Percentiles rank a stretch among this genome's conserved stretches.
These are phyloP conservation scores for Miichthys miiuy DNA, from an alignment of 2,797 vertebrate genomes.

Conservation along the genomic window DNA sequence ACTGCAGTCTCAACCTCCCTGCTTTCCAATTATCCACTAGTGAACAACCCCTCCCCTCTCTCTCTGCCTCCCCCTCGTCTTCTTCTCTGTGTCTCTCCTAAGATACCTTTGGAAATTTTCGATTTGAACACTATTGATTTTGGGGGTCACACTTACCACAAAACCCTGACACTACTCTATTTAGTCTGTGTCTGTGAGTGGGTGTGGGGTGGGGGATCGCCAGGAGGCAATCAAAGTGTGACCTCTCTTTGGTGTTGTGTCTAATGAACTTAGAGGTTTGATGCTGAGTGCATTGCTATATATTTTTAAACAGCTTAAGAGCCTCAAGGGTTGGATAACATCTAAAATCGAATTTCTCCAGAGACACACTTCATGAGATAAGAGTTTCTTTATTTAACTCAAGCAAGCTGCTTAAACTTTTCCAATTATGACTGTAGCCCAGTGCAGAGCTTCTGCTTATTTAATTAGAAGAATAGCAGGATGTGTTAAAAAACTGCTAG, in stretches of 20 bases:
- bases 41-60: slow-evolving; percentile 33
- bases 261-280: slow-evolving; percentile 52
- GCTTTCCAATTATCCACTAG: slow-evolving; percentile 66
- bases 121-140: slow-evolving; percentile 77
- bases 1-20: slow-evolving; percentile 40
- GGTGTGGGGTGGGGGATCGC: too few relatives aligned
- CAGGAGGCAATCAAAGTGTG: slow-evolving; percentile 26
- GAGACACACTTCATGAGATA: not conserved
- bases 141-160: slow-evolving; percentile 48
- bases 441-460: not conserved
- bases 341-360: slow-evolving; percentile 24
- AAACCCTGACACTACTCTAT: slow-evolving; percentile 39
- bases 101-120: slow-evolving; percentile 66
- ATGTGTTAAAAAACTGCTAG: not conserved
- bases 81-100: slow-evolving; percentile 3
- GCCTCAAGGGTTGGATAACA: not conserved
- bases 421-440: not conserved
- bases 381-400: slow-evolving; percentile 16
- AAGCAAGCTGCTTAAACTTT: not conserved
- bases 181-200: not conserved
- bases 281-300: slow-evolving; percentile 26
- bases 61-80: not conserved
- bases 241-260: slow-evolving; percentile 22
- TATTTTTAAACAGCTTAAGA: slow-evolving; percentile 43
- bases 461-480: not conserved